Evolutionary conservation across 2,113 vertebrate species (phyloP).

Genomic region (Paraplagusia blochii): DNA sequence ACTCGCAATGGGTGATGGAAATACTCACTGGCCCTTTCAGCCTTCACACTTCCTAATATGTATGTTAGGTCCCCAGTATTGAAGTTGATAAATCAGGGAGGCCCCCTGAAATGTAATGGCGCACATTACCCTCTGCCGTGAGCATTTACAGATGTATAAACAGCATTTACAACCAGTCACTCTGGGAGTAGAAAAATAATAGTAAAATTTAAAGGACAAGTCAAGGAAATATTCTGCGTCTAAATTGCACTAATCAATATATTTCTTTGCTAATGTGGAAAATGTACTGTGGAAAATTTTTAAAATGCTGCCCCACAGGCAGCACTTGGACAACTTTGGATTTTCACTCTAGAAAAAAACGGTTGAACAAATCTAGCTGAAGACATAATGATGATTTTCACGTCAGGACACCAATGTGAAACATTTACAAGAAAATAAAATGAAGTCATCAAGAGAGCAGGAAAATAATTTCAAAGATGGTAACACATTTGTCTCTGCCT

Average conservation of each 20-base stretch:
- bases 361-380: too few species aligned
- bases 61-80: constrained; percentile 26
- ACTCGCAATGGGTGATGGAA: constrained; percentile 12
- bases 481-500: too few species aligned
- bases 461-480: too few species aligned
- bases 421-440: too few species aligned
- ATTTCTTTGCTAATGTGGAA: not conserved
- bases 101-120: not conserved
- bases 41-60: constrained; percentile 4
- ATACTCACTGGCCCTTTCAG: constrained; percentile 27
- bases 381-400: too few species aligned
- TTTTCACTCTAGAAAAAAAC: too few species aligned
- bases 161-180: not conserved
- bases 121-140: not conserved
- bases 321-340: not conserved
- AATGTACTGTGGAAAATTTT: not conserved
- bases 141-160: constrained; percentile 4
- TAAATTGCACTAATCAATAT: not conserved
- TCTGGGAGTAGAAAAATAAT: not conserved
- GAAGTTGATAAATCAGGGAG: constrained; percentile 8
- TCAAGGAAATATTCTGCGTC: not conserved
- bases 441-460: too few species aligned
- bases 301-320: not conserved
- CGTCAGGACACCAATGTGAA: too few species aligned
- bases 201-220: not conserved